phyloP scores from a whole-genome alignment of 92 coral and sea anemone species.

The Palythoa grandiflora region DNA sequence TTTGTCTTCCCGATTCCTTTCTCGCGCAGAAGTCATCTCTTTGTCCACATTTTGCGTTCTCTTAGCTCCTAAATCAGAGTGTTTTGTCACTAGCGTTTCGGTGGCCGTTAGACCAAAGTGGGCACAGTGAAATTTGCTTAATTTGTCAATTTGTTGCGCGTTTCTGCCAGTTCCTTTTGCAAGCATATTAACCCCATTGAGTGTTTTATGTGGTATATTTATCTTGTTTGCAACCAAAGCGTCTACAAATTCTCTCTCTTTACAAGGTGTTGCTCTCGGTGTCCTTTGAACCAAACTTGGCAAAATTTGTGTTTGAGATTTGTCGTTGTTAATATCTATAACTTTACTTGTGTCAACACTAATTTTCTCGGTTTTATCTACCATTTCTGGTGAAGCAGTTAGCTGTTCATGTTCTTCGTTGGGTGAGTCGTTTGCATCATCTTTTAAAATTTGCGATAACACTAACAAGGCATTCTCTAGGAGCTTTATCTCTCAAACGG shows the following conservation, averaged over 20 bases:
- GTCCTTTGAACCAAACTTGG: neutral
- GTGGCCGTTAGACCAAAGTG: neutral
- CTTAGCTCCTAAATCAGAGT: neutral
- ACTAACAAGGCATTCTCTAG: conserved; percentile 14
- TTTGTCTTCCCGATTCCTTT: neutral
- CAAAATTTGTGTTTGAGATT: neutral
- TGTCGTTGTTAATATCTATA: neutral
- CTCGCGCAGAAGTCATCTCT: no score
- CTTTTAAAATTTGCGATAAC: conserved; percentile 19
- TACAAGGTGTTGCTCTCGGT: neutral
- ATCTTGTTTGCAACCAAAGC: neutral
- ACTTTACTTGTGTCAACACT: neutral
- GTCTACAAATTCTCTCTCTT: neutral
- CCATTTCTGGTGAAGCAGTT: neutral
- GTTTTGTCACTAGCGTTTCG: neutral
- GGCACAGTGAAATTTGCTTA: neutral
- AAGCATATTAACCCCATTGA: neutral
- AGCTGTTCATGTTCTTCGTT: neutral
- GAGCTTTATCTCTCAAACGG: neutral
- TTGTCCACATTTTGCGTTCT: neutral
- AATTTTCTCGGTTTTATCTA: neutral
- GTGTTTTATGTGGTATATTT: neutral
- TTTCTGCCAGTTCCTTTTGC: neutral
- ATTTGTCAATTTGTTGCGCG: neutral
- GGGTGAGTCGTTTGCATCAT: neutral